Evolutionary conservation across 1,140 invertebrate genomes (phyloP), one percentile per base, ranked within the genome.

Genomic region (Philopotamus ludificatus): DNA sequence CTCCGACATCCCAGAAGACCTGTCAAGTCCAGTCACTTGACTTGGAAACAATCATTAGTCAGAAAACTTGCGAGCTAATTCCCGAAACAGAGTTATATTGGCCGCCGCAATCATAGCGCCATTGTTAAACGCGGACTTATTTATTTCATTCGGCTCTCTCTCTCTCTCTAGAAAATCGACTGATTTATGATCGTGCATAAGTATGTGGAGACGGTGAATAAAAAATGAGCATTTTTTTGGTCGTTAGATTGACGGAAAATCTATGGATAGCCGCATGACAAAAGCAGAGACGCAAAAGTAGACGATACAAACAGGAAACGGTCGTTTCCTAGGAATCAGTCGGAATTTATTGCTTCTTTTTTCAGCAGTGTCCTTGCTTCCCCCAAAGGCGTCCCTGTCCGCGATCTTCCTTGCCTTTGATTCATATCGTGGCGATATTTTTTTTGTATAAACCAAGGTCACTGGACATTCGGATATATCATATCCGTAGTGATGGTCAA

Each of bases 1-100:
- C 53, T 39, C 53, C 25, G 12, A 42, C 54, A 57, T 42, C 54
- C 28, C 54, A 8, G 42, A 58, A 12, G 47, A 50, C 20, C 63
- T 65, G 63, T 65, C 63, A 65, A 50, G 63, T 58, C 42, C 63
- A 65, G 63, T 65, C 63, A 65, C 41, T 65, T 20, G n/a, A 26
- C 63, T 65, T 41, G 47, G 53, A 65, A 58, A 65, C 42, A 58
- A 41, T 65, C 63, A 58, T 65, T 65, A 58, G 63, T 65, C 63
- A 65, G 28, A 49, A 26, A 44, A 28, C 42, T 42, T 58, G 49
- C 50, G 28, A 34, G 28, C 28, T 7, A 34, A 34, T 34, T 34
- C 12, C 28, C 4, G 12, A 34, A 34, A 12, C n/a, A n/a, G n/a
- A n/a, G n/a, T n/a, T n/a, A n/a, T n/a, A n/a, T n/a, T n/a, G 28